phyloP scores from a whole-genome alignment of 2,888 invertebrate species.

The Drosophila macrospina region DNA sequence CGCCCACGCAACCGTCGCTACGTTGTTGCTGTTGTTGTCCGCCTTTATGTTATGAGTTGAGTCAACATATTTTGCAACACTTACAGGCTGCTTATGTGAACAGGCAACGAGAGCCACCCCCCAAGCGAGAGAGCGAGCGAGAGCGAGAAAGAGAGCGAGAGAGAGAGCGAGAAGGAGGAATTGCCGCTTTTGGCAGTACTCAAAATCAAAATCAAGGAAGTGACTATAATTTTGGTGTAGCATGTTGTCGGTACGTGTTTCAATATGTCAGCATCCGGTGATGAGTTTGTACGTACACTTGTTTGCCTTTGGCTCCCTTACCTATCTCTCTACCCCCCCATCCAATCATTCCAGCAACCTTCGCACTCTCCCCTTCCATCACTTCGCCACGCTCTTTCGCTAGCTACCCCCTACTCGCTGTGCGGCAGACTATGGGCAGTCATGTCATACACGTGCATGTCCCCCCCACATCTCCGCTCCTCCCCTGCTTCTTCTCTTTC shows the following conservation, averaged over 20 bases:
- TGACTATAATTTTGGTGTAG: constrained; percentile 84
- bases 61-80: constrained; percentile 83
- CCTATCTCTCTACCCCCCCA: too few relatives aligned
- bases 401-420: not conserved
- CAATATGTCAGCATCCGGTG: constrained; percentile 82
- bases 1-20: constrained; percentile 45
- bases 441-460: constrained; percentile 48
- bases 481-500: not conserved
- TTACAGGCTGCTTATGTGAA: constrained; percentile 73
- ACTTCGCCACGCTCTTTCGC: constrained; percentile 6
- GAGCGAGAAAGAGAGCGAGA: too few relatives aligned
- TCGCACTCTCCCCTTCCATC: not conserved
- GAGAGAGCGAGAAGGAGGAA: not conserved
- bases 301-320: constrained; percentile 48
- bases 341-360: too few relatives aligned
- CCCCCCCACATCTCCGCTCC: not conserved
- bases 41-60: constrained; percentile 79
- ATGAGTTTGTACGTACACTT: constrained; percentile 76
- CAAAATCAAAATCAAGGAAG: constrained; percentile 84
- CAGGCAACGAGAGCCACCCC: constrained; percentile 6
- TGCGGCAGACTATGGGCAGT: constrained; percentile 19
- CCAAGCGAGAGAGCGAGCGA: not conserved
- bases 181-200: constrained; percentile 54
- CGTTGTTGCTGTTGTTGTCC: not conserved
- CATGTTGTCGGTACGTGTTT: constrained; percentile 84